Evolutionary conservation across 2,888 invertebrate species (phyloP).

Genomic region (Ennomos erosarius): DNA sequence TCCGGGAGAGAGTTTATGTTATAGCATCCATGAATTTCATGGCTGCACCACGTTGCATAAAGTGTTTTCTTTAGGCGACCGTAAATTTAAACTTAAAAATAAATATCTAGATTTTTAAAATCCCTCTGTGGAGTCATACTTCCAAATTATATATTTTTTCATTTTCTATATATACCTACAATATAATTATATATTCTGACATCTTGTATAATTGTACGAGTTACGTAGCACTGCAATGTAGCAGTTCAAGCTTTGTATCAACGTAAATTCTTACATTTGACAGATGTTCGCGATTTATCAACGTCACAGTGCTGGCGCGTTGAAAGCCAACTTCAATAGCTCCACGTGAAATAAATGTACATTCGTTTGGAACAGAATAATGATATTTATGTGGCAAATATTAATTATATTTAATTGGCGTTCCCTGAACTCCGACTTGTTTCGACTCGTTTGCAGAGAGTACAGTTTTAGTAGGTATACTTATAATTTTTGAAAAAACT

Average conservation of each 20-base stretch:
- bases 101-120: no score
- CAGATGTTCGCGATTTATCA: slow-evolving; percentile 74
- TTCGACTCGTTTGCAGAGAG: neutral
- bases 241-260: slow-evolving; percentile 18
- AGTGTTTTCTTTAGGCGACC: neutral
- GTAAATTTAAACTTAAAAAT: no score
- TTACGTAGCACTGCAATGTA: slow-evolving; percentile 6
- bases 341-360: slow-evolving; percentile 65
- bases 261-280: slow-evolving; percentile 62
- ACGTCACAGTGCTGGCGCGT: slow-evolving; percentile 57
- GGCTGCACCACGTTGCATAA: neutral
- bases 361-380: slow-evolving; percentile 51
- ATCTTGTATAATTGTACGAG: no score
- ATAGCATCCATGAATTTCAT: slow-evolving; percentile 6
- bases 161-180: no score
- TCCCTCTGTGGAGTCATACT: no score
- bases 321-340: slow-evolving; percentile 68
- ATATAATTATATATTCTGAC: no score
- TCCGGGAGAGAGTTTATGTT: slow-evolving; percentile 10
- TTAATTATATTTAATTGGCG: slow-evolving; percentile 36
- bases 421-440: slow-evolving; percentile 14
- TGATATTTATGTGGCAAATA: slow-evolving; percentile 40
- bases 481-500: no score
- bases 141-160: no score
- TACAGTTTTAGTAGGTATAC: no score